Evolutionary conservation across 2,113 vertebrate genomes (phyloP).

Genomic region (Callaeas wilsoni): DNA sequence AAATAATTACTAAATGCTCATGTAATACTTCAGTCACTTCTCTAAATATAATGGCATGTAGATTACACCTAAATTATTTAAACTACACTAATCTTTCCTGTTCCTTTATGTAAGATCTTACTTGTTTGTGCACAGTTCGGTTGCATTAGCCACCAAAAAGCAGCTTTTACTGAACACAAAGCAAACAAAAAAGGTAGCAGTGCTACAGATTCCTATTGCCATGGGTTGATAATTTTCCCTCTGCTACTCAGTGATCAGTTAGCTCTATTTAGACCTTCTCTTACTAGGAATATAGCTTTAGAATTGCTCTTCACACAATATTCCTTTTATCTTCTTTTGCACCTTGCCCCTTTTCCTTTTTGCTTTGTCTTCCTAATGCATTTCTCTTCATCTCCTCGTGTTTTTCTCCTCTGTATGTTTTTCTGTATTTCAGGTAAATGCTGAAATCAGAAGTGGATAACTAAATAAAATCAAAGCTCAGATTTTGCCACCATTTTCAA

Average conservation of each 20-base stretch:
- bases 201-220: neutral
- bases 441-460: neutral
- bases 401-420: neutral
- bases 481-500: neutral
- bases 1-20: neutral
- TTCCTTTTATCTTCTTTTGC: neutral
- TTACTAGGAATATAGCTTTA: neutral
- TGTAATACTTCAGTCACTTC: neutral
- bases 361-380: neutral
- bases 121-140: neutral
- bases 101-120: neutral
- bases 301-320: neutral
- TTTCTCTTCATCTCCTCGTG: neutral
- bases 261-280: neutral
- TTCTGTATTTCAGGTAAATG: neutral
- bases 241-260: neutral
- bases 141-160: neutral
- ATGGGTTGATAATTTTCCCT: neutral
- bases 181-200: neutral
- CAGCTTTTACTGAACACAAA: neutral
- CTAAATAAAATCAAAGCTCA: neutral
- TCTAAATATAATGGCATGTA: neutral
- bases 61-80: neutral
- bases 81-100: neutral
- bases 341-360: neutral